A percentile compares a stretch with the other conserved stretches of the same genome.
These are phyloP conservation scores for Heliconius congener DNA, from an alignment of 1,140 invertebrate genomes.

Conservation along the genomic window DNA sequence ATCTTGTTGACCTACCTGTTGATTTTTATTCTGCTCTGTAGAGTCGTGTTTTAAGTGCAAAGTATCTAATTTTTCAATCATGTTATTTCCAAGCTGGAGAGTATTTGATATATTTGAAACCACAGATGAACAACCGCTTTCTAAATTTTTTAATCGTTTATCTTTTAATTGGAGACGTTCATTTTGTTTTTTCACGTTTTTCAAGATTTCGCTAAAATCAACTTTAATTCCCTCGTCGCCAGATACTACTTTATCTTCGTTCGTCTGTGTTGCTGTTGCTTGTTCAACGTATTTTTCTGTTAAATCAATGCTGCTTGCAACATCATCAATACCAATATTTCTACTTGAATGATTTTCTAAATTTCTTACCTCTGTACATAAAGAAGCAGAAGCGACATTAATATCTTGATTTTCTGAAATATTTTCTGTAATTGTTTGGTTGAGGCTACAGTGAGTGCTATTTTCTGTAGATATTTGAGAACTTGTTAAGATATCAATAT, in stretches of 20 bases:
- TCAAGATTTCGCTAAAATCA: conserved; percentile 30
- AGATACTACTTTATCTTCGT: not conserved
- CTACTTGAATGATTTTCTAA: not conserved
- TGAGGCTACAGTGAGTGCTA: not conserved
- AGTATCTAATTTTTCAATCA: conserved; percentile 32
- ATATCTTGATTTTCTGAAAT: not conserved
- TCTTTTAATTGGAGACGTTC: conserved; percentile 37
- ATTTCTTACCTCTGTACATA: not conserved
- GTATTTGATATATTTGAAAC: conserved; percentile 32
- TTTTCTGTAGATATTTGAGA: not conserved
- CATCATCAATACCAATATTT: not conserved
- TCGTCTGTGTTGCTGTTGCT: conserved; percentile 41
- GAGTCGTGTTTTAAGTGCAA: conserved; percentile 3
- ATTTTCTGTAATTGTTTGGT: not conserved
- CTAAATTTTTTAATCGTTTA: conserved; percentile 34
- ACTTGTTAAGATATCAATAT: not conserved
- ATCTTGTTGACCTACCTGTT: not conserved
- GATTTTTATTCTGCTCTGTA: not conserved
- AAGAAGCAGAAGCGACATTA: not conserved
- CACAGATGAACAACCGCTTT: conserved; percentile 31
- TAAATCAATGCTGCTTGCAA: not conserved
- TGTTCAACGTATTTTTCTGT: not conserved
- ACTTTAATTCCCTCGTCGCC: not conserved
- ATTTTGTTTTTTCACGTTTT: conserved; percentile 36
- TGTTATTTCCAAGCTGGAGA: conserved; percentile 18